Percentiles rank a stretch among this genome's conserved stretches.
These are phyloP conservation scores for Laothoe populi DNA, from an alignment of 2,888 invertebrate genomes.

Conservation along the genomic window DNA sequence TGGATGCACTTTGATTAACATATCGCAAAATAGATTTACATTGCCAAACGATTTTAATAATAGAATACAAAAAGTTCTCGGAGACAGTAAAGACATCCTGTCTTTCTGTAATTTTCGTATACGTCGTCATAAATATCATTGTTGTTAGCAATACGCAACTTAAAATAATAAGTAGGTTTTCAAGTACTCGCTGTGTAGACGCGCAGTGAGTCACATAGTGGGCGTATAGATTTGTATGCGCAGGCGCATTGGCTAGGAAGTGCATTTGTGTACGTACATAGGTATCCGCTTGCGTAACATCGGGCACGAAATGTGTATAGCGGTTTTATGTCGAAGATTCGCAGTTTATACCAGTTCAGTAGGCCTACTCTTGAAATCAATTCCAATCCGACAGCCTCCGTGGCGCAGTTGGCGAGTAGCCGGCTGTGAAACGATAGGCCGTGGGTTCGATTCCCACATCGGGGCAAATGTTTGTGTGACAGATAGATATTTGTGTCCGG, in stretches of 20 bases:
- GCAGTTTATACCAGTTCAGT: slow-evolving; percentile 1
- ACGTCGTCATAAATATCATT: slow-evolving; percentile 41
- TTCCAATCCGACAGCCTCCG: no score
- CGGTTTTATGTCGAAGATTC: slow-evolving; percentile 22
- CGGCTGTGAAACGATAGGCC: no score
- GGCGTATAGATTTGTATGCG: slow-evolving; percentile 72
- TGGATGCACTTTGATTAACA: slow-evolving; percentile 24
- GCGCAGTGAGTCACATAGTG: slow-evolving; percentile 66
- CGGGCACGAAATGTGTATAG: slow-evolving; percentile 44
- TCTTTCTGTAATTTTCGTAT: slow-evolving; percentile 28
- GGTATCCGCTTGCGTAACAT: slow-evolving; percentile 45
- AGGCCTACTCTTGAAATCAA: neutral
- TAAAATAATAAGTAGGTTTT: slow-evolving; percentile 44
- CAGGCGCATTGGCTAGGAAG: slow-evolving; percentile 70
- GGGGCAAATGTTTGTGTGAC: no score
- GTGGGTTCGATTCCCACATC: no score
- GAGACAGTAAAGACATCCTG: slow-evolving; percentile 59
- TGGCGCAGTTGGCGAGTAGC: no score
- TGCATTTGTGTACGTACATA: slow-evolving; percentile 59
- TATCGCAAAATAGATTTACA: slow-evolving; percentile 7
- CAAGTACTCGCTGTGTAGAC: slow-evolving; percentile 43
- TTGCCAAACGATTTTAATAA: slow-evolving; percentile 19
- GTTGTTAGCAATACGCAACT: slow-evolving; percentile 48
- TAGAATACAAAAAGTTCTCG: slow-evolving; percentile 37
- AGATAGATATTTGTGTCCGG: no score